Evolutionary conservation across 2,888 invertebrate genomes (phyloP).

Genomic region (Andrena dorsata): DNA sequence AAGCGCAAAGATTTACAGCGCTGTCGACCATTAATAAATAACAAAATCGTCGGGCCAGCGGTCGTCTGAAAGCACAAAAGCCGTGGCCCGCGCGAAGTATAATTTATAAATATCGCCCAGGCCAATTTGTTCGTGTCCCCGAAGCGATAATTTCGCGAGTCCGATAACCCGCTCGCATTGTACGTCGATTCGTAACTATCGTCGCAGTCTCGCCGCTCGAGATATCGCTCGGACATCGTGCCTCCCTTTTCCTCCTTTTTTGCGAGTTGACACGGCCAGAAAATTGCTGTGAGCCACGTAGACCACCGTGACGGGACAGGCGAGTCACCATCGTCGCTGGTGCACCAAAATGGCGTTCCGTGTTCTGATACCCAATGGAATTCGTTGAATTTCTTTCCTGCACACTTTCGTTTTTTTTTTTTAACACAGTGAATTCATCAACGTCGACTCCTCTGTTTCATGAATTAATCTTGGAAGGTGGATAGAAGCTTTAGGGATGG

Average conservation of each 20-base stretch:
- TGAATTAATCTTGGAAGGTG: no score
- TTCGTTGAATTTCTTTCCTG: no score
- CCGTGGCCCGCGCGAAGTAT: slow-evolving; percentile 42
- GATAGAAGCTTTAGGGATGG: no score
- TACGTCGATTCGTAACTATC: slow-evolving; percentile 55
- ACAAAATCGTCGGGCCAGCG: slow-evolving; percentile 55
- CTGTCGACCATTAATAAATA: slow-evolving; percentile 53
- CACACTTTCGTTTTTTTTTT: neutral
- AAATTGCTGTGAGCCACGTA: slow-evolving; percentile 11
- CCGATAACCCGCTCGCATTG: slow-evolving; percentile 54
- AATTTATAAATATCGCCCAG: slow-evolving; percentile 55
- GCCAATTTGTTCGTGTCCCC: slow-evolving; percentile 56
- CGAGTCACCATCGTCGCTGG: no score
- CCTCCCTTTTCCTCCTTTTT: neutral
- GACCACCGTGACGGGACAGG: slow-evolving; percentile 10
- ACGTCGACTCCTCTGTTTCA: no score
- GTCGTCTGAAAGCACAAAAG: slow-evolving; percentile 51
- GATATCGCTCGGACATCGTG: slow-evolving; percentile 34
- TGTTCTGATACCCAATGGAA: no score
- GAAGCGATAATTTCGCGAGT: slow-evolving; percentile 51
- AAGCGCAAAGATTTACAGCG: slow-evolving; percentile 57
- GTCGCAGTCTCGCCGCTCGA: slow-evolving; percentile 35
- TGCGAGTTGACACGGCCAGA: neutral
- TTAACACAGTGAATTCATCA: no score
- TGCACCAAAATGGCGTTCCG: no score